Base-by-base conservation (phyloP, 37 sponge, comb jelly and placozoan genomes). In the Tethya wilhelma region DNA sequence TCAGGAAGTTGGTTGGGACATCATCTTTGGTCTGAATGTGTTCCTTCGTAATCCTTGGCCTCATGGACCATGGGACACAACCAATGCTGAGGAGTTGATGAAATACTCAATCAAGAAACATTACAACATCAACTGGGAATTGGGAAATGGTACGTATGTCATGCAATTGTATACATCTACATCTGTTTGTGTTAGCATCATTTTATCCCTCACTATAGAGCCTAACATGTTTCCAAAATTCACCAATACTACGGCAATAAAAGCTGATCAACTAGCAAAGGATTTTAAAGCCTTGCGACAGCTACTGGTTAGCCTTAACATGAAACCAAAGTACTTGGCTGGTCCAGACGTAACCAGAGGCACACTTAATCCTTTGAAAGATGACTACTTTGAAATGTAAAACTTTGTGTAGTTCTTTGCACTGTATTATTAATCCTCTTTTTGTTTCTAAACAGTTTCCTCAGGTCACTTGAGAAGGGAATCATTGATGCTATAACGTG, bases 91-190 rank as follows among this genome's bases (percentile, higher is more conserved):
- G 46, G 56, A 74, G 28, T 67, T 89, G 39, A 34, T 89, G 40
- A 49, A 70, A 37, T 89, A 89, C 74, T 70, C 90, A 32, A 49
- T 19, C 19, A 38, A 12, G 1, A 89, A 83, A 49, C 73, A 53
- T 4, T 84, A 89, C 46, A 23, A 56, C 2, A 84, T 89, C 37
- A 64, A 42, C 56, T 89, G 84, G 84, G 90, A 89, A 41, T 64
- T 89, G 39, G 90, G 90, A 83, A 89, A 89, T 68, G 90, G 90
- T 89, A 64, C 9, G 38, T n/a, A n/a, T n/a, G n/a, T n/a, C n/a
- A n/a, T n/a, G n/a, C n/a, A n/a, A n/a, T n/a, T n/a, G n/a, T n/a
- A n/a, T n/a, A n/a, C n/a, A n/a, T n/a, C n/a, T n/a, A n/a, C n/a
- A n/a, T n/a, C n/a, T n/a, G n/a, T n/a, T n/a, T n/a, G n/a, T n/a